phyloP scores from a whole-genome alignment of 1,140 invertebrate species.

The Halictus rubicundus region DNA sequence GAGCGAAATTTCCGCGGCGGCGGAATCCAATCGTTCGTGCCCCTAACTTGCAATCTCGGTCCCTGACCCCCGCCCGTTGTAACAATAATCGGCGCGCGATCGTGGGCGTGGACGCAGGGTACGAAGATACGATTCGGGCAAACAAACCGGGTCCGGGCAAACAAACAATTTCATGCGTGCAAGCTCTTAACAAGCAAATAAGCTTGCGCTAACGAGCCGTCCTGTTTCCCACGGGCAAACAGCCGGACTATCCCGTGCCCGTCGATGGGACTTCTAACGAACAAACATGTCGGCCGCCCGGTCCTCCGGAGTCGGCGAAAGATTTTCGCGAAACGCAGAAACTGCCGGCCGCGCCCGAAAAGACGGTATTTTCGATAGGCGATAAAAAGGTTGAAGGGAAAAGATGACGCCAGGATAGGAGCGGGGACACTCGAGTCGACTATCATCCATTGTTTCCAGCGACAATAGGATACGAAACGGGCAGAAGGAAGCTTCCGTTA shows the following conservation, averaged over 20 bases:
- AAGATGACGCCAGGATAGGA: neutral
- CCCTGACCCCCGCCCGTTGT: neutral
- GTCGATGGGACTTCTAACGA: neutral
- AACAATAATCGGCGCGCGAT: neutral
- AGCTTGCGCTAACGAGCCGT: conserved; percentile 16
- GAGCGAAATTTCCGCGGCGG: too few species aligned
- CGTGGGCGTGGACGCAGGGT: neutral
- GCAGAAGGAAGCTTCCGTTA: conserved; percentile 57
- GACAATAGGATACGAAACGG: conserved; percentile 55
- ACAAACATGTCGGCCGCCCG: neutral
- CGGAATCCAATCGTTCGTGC: too few species aligned
- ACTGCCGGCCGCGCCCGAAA: too few species aligned
- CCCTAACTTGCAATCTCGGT: too few species aligned
- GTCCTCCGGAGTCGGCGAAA: neutral
- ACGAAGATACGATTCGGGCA: conserved; percentile 17
- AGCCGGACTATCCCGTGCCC: neutral
- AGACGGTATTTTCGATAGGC: neutral
- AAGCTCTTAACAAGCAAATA: conserved; percentile 15
- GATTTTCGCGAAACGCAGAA: neutral
- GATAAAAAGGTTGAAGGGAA: neutral
- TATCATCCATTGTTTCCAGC: conserved; percentile 39
- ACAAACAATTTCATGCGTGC: conserved; percentile 17
- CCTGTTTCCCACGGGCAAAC: conserved; percentile 5
- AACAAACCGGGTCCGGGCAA: neutral
- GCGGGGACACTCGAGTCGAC: neutral